Evolutionary conservation across 2,797 vertebrate species (phyloP).

Genomic region (Neostethus bicornis): DNA sequence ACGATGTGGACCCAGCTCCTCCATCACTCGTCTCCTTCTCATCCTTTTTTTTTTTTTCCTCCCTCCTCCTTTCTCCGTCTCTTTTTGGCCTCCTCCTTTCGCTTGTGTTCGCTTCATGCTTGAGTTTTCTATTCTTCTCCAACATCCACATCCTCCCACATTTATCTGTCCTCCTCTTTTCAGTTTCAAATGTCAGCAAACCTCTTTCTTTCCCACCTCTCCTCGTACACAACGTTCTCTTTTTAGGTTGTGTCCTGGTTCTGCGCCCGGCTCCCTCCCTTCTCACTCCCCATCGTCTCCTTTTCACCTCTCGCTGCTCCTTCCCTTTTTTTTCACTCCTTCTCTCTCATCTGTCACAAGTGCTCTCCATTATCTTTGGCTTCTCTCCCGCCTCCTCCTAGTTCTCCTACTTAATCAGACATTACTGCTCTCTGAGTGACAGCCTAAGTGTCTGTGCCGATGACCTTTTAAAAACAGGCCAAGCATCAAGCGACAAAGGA

Average conservation of each 20-base stretch:
- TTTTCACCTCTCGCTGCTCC: not conserved
- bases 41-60: slow-evolving; percentile 36
- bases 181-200: slow-evolving; percentile 28
- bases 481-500: slow-evolving; percentile 7
- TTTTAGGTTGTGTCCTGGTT: not conserved
- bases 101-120: slow-evolving; percentile 1
- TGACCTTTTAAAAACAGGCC: slow-evolving; percentile 1
- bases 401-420: slow-evolving; percentile 12
- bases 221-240: slow-evolving; percentile 29
- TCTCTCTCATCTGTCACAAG: slow-evolving; percentile 5
- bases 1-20: slow-evolving; percentile 38
- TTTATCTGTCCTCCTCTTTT: slow-evolving; percentile 26
- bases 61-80: slow-evolving; percentile 15
- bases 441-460: slow-evolving; percentile 17
- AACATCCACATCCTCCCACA: slow-evolving; percentile 20
- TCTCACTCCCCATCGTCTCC: slow-evolving; percentile 4
- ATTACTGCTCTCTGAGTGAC: slow-evolving; percentile 26
- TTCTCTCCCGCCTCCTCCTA: slow-evolving; percentile 8
- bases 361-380: slow-evolving; percentile 1
- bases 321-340: slow-evolving; percentile 19
- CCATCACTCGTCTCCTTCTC: slow-evolving; percentile 50
- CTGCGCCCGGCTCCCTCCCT: slow-evolving; percentile 2
- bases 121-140: slow-evolving; percentile 17
- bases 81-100: not conserved
- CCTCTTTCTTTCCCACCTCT: slow-evolving; percentile 22